These are phyloP conservation scores for Salvelinus namaycush DNA, from an alignment of 2,113 vertebrate genomes.

Conservation along the genomic window DNA sequence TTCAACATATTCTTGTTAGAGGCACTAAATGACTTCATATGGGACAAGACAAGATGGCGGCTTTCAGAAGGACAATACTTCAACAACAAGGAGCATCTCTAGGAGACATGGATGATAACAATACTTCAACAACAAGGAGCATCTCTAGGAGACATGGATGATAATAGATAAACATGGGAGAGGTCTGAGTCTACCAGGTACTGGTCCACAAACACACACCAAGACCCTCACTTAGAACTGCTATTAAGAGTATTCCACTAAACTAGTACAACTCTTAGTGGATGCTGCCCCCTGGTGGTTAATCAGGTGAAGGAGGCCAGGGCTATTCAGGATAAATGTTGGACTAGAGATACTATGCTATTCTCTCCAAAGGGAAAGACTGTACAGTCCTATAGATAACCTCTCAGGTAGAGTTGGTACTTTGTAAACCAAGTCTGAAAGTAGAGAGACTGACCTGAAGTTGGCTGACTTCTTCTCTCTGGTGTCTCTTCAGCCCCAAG, in stretches of 20 bases:
- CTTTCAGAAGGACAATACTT: background rate
- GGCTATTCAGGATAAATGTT: background rate
- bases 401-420: no score
- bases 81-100: background rate
- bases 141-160: background rate
- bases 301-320: background rate
- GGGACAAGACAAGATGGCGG: background rate
- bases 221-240: background rate
- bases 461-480: constrained; percentile 59
- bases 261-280: background rate
- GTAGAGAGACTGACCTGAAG: constrained; percentile 69
- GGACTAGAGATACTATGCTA: no score
- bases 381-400: no score
- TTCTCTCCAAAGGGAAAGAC: background rate
- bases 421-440: no score
- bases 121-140: background rate
- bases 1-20: no score
- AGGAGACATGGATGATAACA: background rate
- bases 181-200: background rate
- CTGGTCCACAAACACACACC: background rate
- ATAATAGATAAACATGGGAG: background rate
- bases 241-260: background rate
- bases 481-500: constrained; percentile 66
- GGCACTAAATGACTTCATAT: background rate
- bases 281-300: constrained; percentile 35